Conservation (phyloP, 92 coral and sea anemone species). For the Muricea muricata region DNA sequence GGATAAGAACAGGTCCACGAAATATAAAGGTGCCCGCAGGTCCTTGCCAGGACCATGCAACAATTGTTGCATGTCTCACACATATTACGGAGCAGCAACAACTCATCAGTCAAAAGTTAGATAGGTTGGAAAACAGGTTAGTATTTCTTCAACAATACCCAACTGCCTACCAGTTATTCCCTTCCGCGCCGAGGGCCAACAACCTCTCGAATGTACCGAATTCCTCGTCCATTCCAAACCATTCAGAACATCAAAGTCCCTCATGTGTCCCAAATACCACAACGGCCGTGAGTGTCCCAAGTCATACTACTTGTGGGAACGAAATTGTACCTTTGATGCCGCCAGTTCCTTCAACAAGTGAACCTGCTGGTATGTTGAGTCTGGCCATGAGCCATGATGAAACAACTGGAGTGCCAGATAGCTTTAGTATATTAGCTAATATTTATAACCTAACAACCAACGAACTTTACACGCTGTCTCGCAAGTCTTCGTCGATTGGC, state of each 20-base stretch:
- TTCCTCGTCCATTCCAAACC: not conserved
- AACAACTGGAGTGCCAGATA: constrained; percentile 13
- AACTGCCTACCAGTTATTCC: not conserved
- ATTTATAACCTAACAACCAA: constrained; percentile 5
- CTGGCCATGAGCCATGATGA: not conserved
- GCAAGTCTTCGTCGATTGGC: constrained; percentile 11
- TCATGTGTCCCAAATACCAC: not conserved
- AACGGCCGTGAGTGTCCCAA: not conserved
- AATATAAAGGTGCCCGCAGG: not conserved
- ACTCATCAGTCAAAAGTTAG: not conserved
- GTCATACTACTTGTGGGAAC: constrained; percentile 1
- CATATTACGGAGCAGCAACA: constrained; percentile 21
- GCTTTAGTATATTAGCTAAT: constrained; percentile 5
- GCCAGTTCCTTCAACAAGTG: not conserved
- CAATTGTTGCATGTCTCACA: constrained; percentile 12
- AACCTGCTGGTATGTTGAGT: not conserved
- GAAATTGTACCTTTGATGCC: constrained; percentile 1
- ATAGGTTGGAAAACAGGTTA: constrained; percentile 1
- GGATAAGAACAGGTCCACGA: constrained; percentile 15
- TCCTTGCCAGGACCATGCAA: constrained; percentile 9
- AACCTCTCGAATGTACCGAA: not conserved
- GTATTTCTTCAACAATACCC: constrained; percentile 3
- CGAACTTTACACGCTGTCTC: constrained; percentile 1
- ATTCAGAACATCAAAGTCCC: not conserved
- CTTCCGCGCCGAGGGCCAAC: not conserved